A percentile compares a stretch with the other conserved stretches of the same genome.
These are phyloP conservation scores for Agelastica alni DNA, from an alignment of 2,888 invertebrate species.

Conservation along the genomic window DNA sequence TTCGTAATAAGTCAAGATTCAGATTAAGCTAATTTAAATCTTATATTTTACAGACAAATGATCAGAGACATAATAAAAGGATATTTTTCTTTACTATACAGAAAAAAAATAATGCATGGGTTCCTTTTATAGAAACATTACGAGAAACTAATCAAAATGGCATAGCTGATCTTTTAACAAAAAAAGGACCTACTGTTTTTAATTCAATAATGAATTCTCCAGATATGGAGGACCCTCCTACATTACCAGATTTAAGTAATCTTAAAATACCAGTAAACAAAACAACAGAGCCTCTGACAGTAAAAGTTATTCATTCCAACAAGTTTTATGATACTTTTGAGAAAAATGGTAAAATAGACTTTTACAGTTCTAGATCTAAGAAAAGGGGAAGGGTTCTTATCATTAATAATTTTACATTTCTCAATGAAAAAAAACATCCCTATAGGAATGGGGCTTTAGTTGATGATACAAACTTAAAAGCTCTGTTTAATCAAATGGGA, in stretches of 20 bases:
- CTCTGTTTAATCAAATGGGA: conserved; percentile 64
- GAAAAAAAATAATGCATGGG: conserved; percentile 37
- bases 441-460: conserved; percentile 62
- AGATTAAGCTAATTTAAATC: no score
- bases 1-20: no score
- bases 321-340: conserved; percentile 38
- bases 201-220: conserved; percentile 1
- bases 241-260: conserved; percentile 1
- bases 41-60: conserved; percentile 34
- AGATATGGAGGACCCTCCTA: neutral
- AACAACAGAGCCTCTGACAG: conserved; percentile 28
- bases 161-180: conserved; percentile 29
- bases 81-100: conserved; percentile 38
- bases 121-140: conserved; percentile 33
- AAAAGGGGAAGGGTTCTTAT: conserved; percentile 65
- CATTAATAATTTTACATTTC: conserved; percentile 65
- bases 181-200: conserved; percentile 18
- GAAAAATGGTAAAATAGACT: conserved; percentile 37
- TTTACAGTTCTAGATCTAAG: conserved; percentile 61
- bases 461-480: conserved; percentile 63
- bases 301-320: conserved; percentile 35
- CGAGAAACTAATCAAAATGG: conserved; percentile 31
- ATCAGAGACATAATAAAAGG: conserved; percentile 40
- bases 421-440: conserved; percentile 45
- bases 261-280: conserved; percentile 20